These are phyloP conservation scores for Equus quagga DNA, from an alignment of 2,113 vertebrate species.

Conservation along the genomic window DNA sequence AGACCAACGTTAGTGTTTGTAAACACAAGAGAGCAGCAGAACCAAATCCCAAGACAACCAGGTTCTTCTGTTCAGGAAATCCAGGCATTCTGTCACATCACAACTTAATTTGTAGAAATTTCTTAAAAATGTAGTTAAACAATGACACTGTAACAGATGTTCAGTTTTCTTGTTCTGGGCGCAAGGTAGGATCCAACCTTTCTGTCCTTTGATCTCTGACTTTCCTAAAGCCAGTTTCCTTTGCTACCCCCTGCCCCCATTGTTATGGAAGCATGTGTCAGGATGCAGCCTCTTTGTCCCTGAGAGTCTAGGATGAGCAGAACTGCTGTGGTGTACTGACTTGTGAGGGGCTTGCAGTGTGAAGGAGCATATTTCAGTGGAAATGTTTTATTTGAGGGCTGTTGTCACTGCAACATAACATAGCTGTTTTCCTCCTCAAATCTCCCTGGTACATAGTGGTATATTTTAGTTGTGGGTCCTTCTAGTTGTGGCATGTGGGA, in stretches of 20 bases:
- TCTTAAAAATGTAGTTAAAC: not conserved
- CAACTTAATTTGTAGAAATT: not conserved
- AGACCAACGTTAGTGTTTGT: not conserved
- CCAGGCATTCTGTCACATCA: not conserved
- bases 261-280: not conserved
- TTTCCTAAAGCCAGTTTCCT: not conserved
- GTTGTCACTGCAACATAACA: not conserved
- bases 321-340: not conserved
- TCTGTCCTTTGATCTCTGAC: not conserved
- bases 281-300: not conserved
- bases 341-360: not conserved
- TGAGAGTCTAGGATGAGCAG: not conserved
- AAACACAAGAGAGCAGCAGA: constrained; percentile 61
- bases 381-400: not conserved
- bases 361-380: not conserved
- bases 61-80: not conserved
- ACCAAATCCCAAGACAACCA: not conserved
- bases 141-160: not conserved
- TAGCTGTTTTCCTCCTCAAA: not conserved
- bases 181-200: not conserved
- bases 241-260: not conserved
- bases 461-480: no score
- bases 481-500: no score
- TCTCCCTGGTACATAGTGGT: no score
- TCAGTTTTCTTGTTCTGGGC: not conserved